phyloP scores from a whole-genome alignment of 2,797 vertebrate genomes.

The Sebastes steindachneri region DNA sequence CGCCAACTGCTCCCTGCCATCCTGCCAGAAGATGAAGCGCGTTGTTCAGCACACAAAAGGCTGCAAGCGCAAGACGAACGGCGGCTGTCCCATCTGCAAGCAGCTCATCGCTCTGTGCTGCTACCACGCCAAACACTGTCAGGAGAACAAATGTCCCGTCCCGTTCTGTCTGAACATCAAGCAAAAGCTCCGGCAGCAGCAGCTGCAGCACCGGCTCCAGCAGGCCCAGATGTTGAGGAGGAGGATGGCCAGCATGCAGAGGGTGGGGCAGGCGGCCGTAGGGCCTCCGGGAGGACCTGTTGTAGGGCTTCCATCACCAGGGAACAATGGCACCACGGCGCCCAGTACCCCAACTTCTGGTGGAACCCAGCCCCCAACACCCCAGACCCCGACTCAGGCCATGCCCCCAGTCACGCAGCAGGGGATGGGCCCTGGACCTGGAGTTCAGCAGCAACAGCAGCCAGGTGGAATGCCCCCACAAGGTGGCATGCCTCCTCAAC shows the following conservation, averaged over 20 bases:
- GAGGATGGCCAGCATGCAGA: slow-evolving; percentile 98
- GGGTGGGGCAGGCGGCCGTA: slow-evolving; percentile 83
- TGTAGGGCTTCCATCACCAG: slow-evolving; percentile 85
- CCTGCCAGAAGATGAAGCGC: slow-evolving; percentile 99
- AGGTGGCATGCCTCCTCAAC: slow-evolving; percentile 77
- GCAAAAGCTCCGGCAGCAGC: slow-evolving; percentile 97
- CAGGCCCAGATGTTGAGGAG: slow-evolving; percentile 97
- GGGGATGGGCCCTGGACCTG: slow-evolving; percentile 75
- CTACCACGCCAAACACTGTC: slow-evolving; percentile 99
- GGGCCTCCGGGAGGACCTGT: slow-evolving; percentile 85
- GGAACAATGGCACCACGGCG: slow-evolving; percentile 78
- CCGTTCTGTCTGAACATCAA: slow-evolving; percentile 99
- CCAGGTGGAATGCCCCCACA: slow-evolving; percentile 68
- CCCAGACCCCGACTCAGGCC: slow-evolving; percentile 89
- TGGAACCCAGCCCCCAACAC: slow-evolving; percentile 91
- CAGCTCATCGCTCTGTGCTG: slow-evolving; percentile 98
- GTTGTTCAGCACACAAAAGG: slow-evolving; percentile 98
- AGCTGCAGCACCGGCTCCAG: slow-evolving; percentile 95
- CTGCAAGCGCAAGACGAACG: slow-evolving; percentile 97
- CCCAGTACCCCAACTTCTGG: slow-evolving; percentile 89
- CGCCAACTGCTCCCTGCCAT: slow-evolving; percentile 96
- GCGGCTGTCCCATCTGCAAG: slow-evolving; percentile 98
- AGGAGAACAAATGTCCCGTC: slow-evolving; percentile 98
- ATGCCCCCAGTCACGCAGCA: slow-evolving; percentile 71
- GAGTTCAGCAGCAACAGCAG: slow-evolving; percentile 78